Evolutionary conservation across 2,888 invertebrate genomes (phyloP).

Genomic region (Platerodrilus igneus): DNA sequence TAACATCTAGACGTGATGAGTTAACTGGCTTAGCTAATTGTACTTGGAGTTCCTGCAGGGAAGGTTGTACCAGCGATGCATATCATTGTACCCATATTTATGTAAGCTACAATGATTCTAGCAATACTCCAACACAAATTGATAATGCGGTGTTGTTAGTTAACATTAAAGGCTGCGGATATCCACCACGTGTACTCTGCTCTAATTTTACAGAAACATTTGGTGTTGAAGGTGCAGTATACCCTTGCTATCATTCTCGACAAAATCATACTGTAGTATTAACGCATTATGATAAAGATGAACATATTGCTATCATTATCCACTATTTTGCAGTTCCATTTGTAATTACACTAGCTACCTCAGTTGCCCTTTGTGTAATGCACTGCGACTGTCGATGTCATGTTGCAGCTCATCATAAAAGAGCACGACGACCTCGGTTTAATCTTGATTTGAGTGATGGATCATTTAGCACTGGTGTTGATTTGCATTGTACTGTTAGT

Average conservation of each 20-base stretch:
- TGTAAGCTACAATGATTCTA: constrained; percentile 51
- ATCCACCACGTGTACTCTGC: constrained; percentile 73
- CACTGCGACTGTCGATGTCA: constrained; percentile 80
- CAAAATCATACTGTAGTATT: constrained; percentile 79
- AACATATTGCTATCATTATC: constrained; percentile 76
- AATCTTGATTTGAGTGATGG: constrained; percentile 62
- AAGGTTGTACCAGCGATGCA: constrained; percentile 76
- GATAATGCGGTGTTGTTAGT: constrained; percentile 61
- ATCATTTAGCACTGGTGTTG: constrained; percentile 67
- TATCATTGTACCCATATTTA: constrained; percentile 64
- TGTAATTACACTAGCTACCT: constrained; percentile 78
- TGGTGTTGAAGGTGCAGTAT: constrained; percentile 63
- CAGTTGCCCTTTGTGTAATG: constrained; percentile 78
- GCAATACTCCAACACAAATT: constrained; percentile 42
- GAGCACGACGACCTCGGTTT: constrained; percentile 61
- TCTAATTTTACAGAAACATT: constrained; percentile 68
- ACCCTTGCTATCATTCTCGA: constrained; percentile 66
- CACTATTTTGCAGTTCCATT: constrained; percentile 81
- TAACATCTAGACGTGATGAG: constrained; percentile 66
- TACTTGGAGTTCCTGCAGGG: constrained; percentile 75
- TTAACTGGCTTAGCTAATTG: constrained; percentile 71
- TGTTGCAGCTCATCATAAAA: constrained; percentile 60
- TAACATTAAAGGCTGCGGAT: constrained; percentile 81
- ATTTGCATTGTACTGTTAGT: constrained; percentile 54
- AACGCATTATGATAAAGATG: constrained; percentile 76